Conservation (phyloP, 2,113 vertebrate genomes). For the Lepisosteus osseus region DNA sequence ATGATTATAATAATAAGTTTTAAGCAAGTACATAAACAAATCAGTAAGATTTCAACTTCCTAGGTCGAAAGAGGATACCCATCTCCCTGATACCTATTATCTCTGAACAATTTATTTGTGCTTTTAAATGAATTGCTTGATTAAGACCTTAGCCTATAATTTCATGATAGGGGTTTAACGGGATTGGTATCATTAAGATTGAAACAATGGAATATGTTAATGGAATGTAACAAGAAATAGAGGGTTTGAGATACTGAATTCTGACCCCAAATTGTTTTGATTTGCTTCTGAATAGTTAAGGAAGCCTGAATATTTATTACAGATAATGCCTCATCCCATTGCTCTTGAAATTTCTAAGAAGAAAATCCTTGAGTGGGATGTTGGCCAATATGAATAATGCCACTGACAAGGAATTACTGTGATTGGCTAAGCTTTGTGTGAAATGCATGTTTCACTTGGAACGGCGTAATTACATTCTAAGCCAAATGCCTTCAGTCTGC, state of each 20-base stretch:
- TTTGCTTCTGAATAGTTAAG: slow-evolving; percentile 38
- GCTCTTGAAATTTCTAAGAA: slow-evolving; percentile 51
- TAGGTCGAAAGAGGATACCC: too few species aligned
- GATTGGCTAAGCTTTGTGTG: slow-evolving; percentile 12
- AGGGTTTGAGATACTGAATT: slow-evolving; percentile 47
- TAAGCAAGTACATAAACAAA: too few species aligned
- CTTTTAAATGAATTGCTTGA: slow-evolving; percentile 5
- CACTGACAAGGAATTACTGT: slow-evolving; percentile 61
- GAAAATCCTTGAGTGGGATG: slow-evolving; percentile 71
- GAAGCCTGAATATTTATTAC: slow-evolving; percentile 67
- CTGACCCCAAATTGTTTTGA: slow-evolving; percentile 61
- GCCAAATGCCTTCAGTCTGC: slow-evolving; percentile 3
- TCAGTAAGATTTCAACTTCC: too few species aligned
- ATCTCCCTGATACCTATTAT: too few species aligned
- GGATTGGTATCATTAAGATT: slow-evolving; percentile 70
- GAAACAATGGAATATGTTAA: slow-evolving; percentile 28
- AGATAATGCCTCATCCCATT: slow-evolving; percentile 53
- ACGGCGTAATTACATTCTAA: slow-evolving; percentile 10
- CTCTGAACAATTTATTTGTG: too few species aligned
- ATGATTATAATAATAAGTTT: too few species aligned
- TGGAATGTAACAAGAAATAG: slow-evolving; percentile 25
- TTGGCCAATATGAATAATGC: slow-evolving; percentile 67
- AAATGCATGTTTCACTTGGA: slow-evolving; percentile 8
- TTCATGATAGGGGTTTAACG: slow-evolving; percentile 52
- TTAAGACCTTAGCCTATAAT: slow-evolving; percentile 24